A percentile compares a stretch with the other conserved stretches of the same genome.
These are phyloP conservation scores for Cheilinus undulatus DNA, from an alignment of 2,113 vertebrate species.

Conservation along the genomic window DNA sequence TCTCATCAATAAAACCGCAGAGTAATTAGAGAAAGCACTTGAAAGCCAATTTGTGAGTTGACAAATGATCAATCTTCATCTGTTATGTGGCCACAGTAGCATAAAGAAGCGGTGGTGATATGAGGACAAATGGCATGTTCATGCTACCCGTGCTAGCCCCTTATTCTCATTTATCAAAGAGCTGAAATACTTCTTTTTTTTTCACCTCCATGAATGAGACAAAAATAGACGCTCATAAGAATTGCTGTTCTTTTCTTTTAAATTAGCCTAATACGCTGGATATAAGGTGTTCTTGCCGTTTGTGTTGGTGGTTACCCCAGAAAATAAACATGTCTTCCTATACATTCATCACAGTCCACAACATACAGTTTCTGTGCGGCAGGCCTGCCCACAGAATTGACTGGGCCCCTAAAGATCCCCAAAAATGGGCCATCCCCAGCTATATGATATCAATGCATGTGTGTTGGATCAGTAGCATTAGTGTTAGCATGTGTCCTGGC, in stretches of 20 bases:
- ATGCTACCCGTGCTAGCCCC: slow-evolving; percentile 33
- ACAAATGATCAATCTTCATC: slow-evolving; percentile 84
- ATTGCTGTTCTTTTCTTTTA: neutral
- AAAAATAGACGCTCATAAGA: neutral
- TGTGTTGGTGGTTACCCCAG: too few species aligned
- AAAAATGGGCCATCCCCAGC: too few species aligned
- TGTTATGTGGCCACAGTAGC: slow-evolving; percentile 63
- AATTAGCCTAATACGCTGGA: too few species aligned
- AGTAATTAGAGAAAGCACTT: slow-evolving; percentile 82
- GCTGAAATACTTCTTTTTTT: slow-evolving; percentile 21
- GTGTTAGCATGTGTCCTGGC: too few species aligned
- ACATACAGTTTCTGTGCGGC: too few species aligned
- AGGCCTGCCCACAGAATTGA: too few species aligned
- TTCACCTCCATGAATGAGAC: slow-evolving; percentile 11
- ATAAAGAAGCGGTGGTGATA: slow-evolving; percentile 59
- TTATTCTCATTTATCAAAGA: slow-evolving; percentile 46
- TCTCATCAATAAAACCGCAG: slow-evolving; percentile 80
- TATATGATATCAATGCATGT: too few species aligned
- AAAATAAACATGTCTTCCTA: too few species aligned
- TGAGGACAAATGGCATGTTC: slow-evolving; percentile 67
- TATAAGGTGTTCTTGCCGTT: too few species aligned
- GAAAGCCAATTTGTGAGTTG: slow-evolving; percentile 81
- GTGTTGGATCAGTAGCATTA: too few species aligned
- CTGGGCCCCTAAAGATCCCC: too few species aligned
- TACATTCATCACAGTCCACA: too few species aligned